Evolutionary conservation across 2,797 vertebrate genomes (phyloP).

Genomic region (Muraenolepis orangiensis): DNA sequence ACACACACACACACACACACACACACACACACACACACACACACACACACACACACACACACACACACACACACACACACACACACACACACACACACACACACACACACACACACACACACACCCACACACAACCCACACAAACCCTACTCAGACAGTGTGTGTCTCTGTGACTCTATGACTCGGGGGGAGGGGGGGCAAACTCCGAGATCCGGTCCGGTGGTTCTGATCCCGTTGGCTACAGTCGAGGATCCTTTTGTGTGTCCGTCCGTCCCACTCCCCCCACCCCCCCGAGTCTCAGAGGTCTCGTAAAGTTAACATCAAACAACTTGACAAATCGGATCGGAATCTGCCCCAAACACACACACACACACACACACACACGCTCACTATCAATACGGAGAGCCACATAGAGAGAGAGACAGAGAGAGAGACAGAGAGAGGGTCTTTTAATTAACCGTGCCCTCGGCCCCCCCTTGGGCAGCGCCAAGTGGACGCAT

Average conservation of each 20-base stretch:
- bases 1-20: neutral
- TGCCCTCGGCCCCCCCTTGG: slow-evolving; percentile 11
- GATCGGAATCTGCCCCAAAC: neutral
- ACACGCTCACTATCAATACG: slow-evolving; percentile 4
- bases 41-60: neutral
- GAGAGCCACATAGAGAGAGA: neutral
- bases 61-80: slow-evolving; percentile 7
- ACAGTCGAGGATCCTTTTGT: slow-evolving; percentile 15
- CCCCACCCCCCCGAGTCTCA: slow-evolving; percentile 10
- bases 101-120: slow-evolving; percentile 12
- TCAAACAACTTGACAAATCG: slow-evolving; percentile 22
- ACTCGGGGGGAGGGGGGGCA: too few species aligned
- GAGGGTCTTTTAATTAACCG: slow-evolving; percentile 30
- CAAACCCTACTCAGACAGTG: slow-evolving; percentile 4
- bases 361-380: neutral
- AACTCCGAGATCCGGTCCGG: slow-evolving; percentile 13
- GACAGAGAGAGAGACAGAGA: neutral
- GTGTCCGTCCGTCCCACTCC: too few species aligned
- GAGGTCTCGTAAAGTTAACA: slow-evolving; percentile 15
- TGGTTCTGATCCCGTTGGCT: slow-evolving; percentile 21
- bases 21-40: too few species aligned
- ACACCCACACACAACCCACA: slow-evolving; percentile 1
- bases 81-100: slow-evolving; percentile 7
- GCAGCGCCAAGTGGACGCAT: neutral
- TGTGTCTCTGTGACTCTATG: slow-evolving; percentile 18